Percentiles rank a stretch among this genome's conserved stretches.
Evolutionary conservation across 2,888 invertebrate genomes (phyloP).

Genomic region (Luffia ferchaultella): DNA sequence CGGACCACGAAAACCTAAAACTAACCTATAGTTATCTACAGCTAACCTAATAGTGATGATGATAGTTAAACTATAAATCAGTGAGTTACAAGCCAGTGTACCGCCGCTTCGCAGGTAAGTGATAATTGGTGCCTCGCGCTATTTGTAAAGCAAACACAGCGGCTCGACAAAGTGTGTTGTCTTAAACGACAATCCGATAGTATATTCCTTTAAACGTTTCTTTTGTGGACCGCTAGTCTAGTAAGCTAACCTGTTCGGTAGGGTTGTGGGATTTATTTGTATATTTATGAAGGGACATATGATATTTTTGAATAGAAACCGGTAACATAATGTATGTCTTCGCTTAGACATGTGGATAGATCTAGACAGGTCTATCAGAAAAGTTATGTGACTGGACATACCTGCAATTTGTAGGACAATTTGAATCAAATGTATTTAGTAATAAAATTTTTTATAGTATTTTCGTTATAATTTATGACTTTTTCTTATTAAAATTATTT

Average conservation of each 20-base stretch:
- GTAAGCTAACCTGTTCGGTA: slow-evolving; percentile 2
- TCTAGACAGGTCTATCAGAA: too few relatives aligned
- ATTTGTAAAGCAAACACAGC: slow-evolving; percentile 47
- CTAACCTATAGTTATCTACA: slow-evolving; percentile 41
- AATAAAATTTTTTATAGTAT: too few relatives aligned
- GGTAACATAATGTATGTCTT: too few relatives aligned
- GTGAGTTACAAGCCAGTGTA: slow-evolving; percentile 43
- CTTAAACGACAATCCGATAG: slow-evolving; percentile 25
- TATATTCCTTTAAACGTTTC: too few relatives aligned
- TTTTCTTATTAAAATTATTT: too few relatives aligned
- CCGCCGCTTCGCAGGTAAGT: slow-evolving; percentile 63
- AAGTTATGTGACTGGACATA: too few relatives aligned
- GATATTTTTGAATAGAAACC: too few relatives aligned
- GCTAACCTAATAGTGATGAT: slow-evolving; percentile 64
- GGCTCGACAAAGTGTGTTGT: slow-evolving; percentile 14
- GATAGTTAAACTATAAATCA: slow-evolving; percentile 61
- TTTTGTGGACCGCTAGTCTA: too few relatives aligned
- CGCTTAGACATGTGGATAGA: too few relatives aligned
- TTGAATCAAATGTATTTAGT: too few relatives aligned
- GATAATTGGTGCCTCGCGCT: slow-evolving; percentile 55
- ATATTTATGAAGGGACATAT: background rate
- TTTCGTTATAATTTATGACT: too few relatives aligned
- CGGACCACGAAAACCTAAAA: slow-evolving; percentile 21
- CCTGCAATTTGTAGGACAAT: too few relatives aligned
- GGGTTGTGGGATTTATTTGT: background rate